Conservation (phyloP, 2,888 invertebrate genomes). For the Pollenia amentaria region DNA sequence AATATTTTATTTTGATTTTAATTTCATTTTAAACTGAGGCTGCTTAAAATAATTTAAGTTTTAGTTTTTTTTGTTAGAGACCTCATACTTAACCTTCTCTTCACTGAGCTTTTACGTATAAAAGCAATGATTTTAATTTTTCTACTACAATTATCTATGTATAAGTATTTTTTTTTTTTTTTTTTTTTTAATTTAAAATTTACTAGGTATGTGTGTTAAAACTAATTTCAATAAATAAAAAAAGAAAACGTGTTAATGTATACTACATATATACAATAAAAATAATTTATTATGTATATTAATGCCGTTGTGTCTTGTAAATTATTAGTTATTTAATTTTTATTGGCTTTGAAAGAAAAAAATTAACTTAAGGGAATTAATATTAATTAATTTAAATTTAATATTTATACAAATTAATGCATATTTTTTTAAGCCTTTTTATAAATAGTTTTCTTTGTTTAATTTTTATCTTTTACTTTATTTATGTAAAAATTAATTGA, state of each 20-base stretch:
- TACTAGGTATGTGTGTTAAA: constrained; percentile 32
- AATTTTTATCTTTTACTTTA: constrained; percentile 42
- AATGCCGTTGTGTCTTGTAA: constrained; percentile 70
- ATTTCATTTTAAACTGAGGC: constrained; percentile 39
- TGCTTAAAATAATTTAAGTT: constrained; percentile 54
- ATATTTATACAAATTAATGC: constrained; percentile 75
- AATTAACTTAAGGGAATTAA: constrained; percentile 75
- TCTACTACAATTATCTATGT: neutral
- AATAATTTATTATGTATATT: constrained; percentile 38
- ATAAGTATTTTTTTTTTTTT: neutral
- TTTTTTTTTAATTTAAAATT: constrained; percentile 15
- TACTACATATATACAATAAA: constrained; percentile 36
- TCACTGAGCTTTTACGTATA: constrained; percentile 14
- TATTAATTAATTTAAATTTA: constrained; percentile 29
- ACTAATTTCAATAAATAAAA: constrained; percentile 55
- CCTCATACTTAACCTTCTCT: neutral
- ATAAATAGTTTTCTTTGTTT: constrained; percentile 73
- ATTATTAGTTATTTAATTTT: constrained; percentile 76
- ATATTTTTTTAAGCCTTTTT: constrained; percentile 75
- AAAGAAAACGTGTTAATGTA: constrained; percentile 61
- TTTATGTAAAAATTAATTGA: constrained; percentile 61
- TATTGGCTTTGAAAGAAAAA: constrained; percentile 75
- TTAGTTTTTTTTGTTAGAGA: constrained; percentile 31
- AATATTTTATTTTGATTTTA: neutral
- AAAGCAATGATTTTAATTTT: constrained; percentile 27